Evolutionary conservation across 1,140 invertebrate genomes (phyloP).

Genomic region (Papilio xuthus): DNA sequence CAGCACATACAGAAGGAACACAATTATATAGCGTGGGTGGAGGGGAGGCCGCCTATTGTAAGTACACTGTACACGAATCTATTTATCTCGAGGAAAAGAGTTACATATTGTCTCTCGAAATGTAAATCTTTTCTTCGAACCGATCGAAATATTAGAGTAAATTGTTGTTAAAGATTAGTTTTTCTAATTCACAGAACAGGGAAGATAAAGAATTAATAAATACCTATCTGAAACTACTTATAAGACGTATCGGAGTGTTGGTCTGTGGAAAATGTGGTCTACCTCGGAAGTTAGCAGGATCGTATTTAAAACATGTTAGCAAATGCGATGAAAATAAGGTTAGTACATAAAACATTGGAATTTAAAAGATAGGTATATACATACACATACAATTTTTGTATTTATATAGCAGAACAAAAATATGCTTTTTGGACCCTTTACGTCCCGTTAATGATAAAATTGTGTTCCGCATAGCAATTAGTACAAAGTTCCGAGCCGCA

Average conservation of each 20-base stretch:
- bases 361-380: not conserved
- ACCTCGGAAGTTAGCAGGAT: conserved; percentile 45
- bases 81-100: too few relatives aligned
- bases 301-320: conserved; percentile 46
- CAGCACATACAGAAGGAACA: conserved; percentile 56
- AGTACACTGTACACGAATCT: conserved; percentile 31
- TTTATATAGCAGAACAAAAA: too few relatives aligned
- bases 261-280: conserved; percentile 49
- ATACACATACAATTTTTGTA: too few relatives aligned
- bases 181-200: conserved; percentile 48
- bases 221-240: conserved; percentile 44
- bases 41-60: conserved; percentile 53
- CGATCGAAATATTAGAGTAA: not conserved
- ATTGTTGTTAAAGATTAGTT: conserved; percentile 21
- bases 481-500: too few relatives aligned
- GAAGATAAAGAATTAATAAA: conserved; percentile 44
- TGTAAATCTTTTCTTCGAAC: too few relatives aligned
- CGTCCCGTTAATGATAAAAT: too few relatives aligned
- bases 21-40: conserved; percentile 63
- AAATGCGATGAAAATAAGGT: conserved; percentile 38
- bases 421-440: too few relatives aligned
- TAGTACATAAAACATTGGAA: conserved; percentile 1
- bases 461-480: too few relatives aligned
- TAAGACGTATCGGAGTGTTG: conserved; percentile 39
- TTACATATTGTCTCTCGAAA: too few relatives aligned